phyloP scores from a whole-genome alignment of 2,113 vertebrate species.

The Oceanodroma tethys region DNA sequence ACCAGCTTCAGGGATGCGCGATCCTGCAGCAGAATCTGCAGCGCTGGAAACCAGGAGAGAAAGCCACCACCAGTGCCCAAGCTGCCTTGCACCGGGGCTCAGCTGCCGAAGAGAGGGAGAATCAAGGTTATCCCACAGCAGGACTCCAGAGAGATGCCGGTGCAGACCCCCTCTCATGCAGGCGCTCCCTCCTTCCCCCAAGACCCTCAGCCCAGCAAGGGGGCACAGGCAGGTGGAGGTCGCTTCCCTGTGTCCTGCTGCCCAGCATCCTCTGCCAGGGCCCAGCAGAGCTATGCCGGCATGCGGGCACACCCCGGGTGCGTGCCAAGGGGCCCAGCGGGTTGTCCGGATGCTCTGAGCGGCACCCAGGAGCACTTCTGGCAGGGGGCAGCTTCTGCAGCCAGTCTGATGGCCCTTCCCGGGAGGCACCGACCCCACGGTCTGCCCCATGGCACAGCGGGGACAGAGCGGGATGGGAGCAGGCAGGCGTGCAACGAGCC shows the following conservation, averaged over 20 bases:
- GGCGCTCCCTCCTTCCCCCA: neutral
- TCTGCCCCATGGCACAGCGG: neutral
- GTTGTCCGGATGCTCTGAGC: neutral
- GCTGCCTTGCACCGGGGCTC: neutral
- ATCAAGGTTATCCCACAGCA: neutral
- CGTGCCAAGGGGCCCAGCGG: rapidly evolving
- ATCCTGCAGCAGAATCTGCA: neutral
- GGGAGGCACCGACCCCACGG: neutral
- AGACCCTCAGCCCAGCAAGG: neutral
- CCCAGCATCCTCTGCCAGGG: neutral
- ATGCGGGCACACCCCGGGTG: rapidly evolving
- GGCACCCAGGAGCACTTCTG: neutral
- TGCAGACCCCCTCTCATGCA: neutral
- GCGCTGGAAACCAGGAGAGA: neutral
- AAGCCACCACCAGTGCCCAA: neutral
- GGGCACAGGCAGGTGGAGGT: neutral
- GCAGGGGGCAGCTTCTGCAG: neutral
- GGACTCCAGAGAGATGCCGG: neutral
- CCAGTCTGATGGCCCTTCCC: neutral
- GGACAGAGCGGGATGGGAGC: rapidly evolving
- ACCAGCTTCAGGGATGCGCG: neutral
- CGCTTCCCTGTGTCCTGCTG: neutral
- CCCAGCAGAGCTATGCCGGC: neutral
- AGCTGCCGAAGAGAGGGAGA: neutral
- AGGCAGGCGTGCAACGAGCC: neutral